Percentiles rank a stretch among this genome's conserved stretches.
Evolutionary conservation across 2,797 vertebrate genomes (phyloP).

Genomic region (Trichosurus vulpecula): DNA sequence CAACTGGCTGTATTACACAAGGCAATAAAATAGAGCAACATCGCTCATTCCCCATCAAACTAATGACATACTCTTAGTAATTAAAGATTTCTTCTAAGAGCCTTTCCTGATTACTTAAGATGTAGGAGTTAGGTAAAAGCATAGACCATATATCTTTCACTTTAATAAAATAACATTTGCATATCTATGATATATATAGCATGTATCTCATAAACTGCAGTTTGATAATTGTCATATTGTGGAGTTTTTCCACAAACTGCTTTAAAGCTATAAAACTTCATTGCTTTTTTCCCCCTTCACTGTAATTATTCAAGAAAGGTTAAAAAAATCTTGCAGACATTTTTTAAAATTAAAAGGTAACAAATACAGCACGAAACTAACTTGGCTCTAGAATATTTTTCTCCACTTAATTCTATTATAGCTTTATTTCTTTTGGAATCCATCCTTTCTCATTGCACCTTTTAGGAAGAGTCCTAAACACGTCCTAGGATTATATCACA

Average conservation of each 20-base stretch:
- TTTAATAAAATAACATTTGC: slow-evolving; percentile 83
- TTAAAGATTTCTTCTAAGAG: slow-evolving; percentile 83
- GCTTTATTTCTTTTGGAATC: slow-evolving; percentile 68
- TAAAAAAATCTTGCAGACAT: slow-evolving; percentile 51
- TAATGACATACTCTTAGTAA: slow-evolving; percentile 82
- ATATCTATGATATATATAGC: slow-evolving; percentile 70
- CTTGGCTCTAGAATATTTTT: slow-evolving; percentile 40
- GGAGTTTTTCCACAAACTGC: slow-evolving; percentile 18
- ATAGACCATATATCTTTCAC: slow-evolving; percentile 67
- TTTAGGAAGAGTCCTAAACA: slow-evolving; percentile 51
- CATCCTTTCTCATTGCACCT: slow-evolving; percentile 52
- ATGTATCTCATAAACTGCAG: slow-evolving; percentile 59
- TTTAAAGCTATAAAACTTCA: slow-evolving; percentile 49
- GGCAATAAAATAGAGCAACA: slow-evolving; percentile 82
- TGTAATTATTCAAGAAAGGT: slow-evolving; percentile 5
- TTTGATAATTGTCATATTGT: slow-evolving; percentile 55
- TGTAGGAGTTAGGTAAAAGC: slow-evolving; percentile 77
- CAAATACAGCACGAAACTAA: slow-evolving; percentile 14
- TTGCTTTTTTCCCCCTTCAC: slow-evolving; percentile 40
- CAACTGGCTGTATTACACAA: slow-evolving; percentile 83
- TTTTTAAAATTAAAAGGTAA: slow-evolving; percentile 62
- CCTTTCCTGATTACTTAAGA: slow-evolving; percentile 83
- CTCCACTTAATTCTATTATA: slow-evolving; percentile 24
- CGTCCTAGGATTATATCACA: slow-evolving; percentile 62
- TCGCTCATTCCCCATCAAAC: slow-evolving; percentile 81